These are phyloP conservation scores for Melanocharis versteri DNA, from an alignment of 2,113 vertebrate species.

Conservation along the genomic window DNA sequence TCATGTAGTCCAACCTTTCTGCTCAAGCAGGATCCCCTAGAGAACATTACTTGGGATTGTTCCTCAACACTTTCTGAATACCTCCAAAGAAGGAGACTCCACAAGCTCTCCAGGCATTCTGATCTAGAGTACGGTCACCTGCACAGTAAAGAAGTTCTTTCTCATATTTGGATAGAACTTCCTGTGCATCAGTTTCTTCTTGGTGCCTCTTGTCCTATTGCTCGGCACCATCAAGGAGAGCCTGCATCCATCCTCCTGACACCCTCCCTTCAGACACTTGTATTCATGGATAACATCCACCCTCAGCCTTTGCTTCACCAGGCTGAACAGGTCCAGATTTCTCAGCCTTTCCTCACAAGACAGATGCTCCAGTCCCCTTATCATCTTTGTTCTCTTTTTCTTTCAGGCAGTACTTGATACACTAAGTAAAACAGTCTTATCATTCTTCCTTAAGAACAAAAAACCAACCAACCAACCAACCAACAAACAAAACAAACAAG, in stretches of 20 bases:
- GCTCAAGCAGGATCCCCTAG: not conserved
- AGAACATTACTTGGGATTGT: not conserved
- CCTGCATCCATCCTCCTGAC: not conserved
- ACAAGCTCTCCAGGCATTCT: not conserved
- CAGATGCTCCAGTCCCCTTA: not conserved
- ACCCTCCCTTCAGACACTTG: not conserved
- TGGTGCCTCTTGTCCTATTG: not conserved
- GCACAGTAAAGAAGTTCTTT: not conserved
- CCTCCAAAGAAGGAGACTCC: not conserved
- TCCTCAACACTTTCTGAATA: not conserved
- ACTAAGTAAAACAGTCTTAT: not conserved
- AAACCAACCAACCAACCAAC: no score
- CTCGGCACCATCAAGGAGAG: not conserved
- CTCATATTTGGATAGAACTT: not conserved
- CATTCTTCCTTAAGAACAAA: not conserved
- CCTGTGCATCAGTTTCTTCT: not conserved
- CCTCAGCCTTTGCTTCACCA: not conserved
- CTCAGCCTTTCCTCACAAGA: not conserved
- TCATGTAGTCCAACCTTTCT: not conserved
- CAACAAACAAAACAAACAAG: accelerated
- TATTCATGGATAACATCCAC: accelerated
- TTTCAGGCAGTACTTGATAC: not conserved
- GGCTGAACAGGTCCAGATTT: not conserved
- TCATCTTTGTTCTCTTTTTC: not conserved
- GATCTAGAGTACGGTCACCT: no score